A percentile compares a stretch with the other conserved stretches of the same genome.
phyloP scores from a whole-genome alignment of 2,113 vertebrate genomes.

The Rhinoptilus africanus region DNA sequence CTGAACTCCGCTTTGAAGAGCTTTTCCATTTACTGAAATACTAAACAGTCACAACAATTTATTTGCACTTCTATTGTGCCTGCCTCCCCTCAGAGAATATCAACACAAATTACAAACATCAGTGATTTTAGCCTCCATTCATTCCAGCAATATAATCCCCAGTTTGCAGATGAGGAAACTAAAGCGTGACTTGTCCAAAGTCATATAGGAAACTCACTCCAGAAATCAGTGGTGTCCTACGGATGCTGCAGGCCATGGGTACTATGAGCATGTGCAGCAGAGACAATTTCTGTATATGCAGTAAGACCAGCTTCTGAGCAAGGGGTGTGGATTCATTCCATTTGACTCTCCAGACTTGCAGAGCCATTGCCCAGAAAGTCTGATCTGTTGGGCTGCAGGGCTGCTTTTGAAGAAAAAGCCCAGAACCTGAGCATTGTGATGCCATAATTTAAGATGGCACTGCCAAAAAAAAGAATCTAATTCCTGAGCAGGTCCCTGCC shows the following conservation, averaged over 20 bases:
- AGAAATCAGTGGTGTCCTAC: background rate
- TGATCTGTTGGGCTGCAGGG: background rate
- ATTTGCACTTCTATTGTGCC: conserved; percentile 59
- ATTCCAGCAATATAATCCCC: conserved; percentile 36
- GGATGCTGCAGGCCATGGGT: conserved; percentile 5
- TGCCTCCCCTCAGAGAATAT: conserved; percentile 53
- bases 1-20: conserved; percentile 51
- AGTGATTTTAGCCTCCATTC: conserved; percentile 55
- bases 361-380: background rate
- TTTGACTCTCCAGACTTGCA: background rate
- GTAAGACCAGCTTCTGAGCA: background rate
- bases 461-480: background rate
- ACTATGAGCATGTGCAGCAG: background rate
- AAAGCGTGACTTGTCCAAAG: conserved; percentile 46
- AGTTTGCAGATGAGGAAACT: conserved; percentile 24
- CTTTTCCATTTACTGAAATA: conserved; percentile 60
- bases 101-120: conserved; percentile 64
- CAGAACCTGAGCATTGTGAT: background rate
- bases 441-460: background rate
- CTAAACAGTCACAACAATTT: conserved; percentile 61
- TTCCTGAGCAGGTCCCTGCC: background rate
- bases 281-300: background rate
- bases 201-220: conserved; percentile 35
- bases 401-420: background rate
- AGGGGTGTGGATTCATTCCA: background rate